A percentile compares a stretch with the other conserved stretches of the same genome.
Conservation (phyloP, 2,888 invertebrate genomes). For the Athalia rosae region DNA sequence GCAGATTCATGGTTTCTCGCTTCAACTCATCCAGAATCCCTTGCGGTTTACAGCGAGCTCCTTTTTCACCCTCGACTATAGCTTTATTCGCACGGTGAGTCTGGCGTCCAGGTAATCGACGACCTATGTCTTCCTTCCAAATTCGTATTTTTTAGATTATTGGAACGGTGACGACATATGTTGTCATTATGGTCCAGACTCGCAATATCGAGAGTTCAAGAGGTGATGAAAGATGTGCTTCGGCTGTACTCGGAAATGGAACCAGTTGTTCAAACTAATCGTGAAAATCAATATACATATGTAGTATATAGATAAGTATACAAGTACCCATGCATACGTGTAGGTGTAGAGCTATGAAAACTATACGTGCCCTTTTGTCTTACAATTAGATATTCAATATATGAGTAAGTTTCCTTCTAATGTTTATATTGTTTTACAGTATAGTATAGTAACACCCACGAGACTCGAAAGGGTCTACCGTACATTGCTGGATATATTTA, state of each 20-base stretch:
- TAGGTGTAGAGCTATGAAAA: too few relatives aligned
- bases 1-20: constrained; percentile 48
- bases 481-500: too few relatives aligned
- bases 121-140: neutral
- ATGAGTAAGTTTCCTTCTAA: too few relatives aligned
- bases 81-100: constrained; percentile 8
- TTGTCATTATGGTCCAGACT: constrained; percentile 63
- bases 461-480: too few relatives aligned
- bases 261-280: too few relatives aligned
- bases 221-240: neutral
- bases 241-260: neutral
- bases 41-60: constrained; percentile 21
- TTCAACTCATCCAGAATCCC: constrained; percentile 55
- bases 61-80: constrained; percentile 1
- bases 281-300: too few relatives aligned
- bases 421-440: too few relatives aligned
- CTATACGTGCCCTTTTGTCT: too few relatives aligned
- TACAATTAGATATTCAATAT: too few relatives aligned
- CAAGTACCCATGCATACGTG: too few relatives aligned
- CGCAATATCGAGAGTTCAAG: neutral
- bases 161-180: constrained; percentile 61
- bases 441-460: too few relatives aligned
- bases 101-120: neutral
- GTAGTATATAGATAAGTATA: too few relatives aligned
- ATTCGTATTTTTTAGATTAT: constrained; percentile 54